Evolutionary conservation across 2,797 vertebrate genomes (phyloP).

Genomic region (Lacerta bilineata): DNA sequence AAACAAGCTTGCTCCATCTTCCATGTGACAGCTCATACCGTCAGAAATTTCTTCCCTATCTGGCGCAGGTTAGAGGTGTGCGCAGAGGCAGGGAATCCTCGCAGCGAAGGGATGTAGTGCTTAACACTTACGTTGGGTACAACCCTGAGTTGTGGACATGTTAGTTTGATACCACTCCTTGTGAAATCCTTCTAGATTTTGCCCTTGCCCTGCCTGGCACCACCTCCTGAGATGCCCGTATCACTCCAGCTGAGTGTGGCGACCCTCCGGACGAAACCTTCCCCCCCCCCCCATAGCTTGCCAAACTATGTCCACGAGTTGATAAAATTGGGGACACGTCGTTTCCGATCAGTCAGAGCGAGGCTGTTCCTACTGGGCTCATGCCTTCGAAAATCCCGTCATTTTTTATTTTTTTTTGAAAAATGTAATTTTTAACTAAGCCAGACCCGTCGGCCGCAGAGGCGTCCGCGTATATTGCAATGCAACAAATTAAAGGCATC

Average conservation of each 20-base stretch:
- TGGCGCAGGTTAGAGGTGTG: no score
- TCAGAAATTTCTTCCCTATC: no score
- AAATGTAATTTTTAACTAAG: constrained; percentile 1
- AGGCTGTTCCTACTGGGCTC: neutral
- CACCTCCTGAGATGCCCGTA: neutral
- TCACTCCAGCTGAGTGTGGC: neutral
- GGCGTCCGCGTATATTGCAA: neutral
- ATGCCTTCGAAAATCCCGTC: neutral
- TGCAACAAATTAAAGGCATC: constrained; percentile 25
- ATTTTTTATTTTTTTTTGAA: neutral
- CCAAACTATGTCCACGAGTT: neutral
- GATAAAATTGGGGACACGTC: no score
- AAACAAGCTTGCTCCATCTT: no score
- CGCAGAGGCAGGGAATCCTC: no score
- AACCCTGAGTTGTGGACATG: no score
- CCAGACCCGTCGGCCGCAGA: neutral
- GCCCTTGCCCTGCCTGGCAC: no score
- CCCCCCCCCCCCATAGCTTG: neutral
- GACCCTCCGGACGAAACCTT: neutral
- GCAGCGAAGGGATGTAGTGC: no score
- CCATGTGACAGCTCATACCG: no score
- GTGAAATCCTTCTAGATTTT: no score
- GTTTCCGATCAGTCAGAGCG: neutral
- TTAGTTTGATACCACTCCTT: no score
- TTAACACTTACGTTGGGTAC: no score